Evolutionary conservation across 2,888 invertebrate genomes (phyloP), one percentile per base, ranked within the genome.

Genomic region (Brenthis hecate): DNA sequence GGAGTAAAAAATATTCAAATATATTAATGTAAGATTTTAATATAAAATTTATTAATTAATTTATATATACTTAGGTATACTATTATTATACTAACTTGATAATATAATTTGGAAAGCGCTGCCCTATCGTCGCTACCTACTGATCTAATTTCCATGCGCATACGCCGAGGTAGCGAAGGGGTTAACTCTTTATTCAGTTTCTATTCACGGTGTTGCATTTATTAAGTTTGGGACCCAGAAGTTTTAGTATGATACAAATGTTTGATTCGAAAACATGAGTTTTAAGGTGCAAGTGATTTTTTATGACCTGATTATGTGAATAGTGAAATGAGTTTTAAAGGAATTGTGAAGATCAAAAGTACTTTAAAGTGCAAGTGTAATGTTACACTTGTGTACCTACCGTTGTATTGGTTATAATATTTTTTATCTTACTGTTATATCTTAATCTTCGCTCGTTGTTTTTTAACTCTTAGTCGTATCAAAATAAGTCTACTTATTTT

Each of bases 71-170:
- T n/a, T n/a, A n/a, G n/a, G n/a, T n/a, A n/a, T n/a, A n/a, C n/a
- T n/a, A n/a, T n/a, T n/a, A 19, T 19, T 19, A 19, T 19, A 19
- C 43, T 58, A 14, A 53, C n/a, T 54, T 51, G 5, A 53, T 43
- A 28, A 16, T 19, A 64, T 74, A 86, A 77, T 85, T 92, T 92
- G 89, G 84, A 81, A 80, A 69, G 70, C 90, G 14, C 75, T 73
- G 66, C 73, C 69, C 62, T 73, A 72, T 76, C 74, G 74, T 76
- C 76, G 85, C 89, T 91, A 89, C 91, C 91, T 89, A 91, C 89
- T 92, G 92, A 92, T 92, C 92, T 92, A 92, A 92, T 92, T 92
- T 92, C 92, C 92, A 92, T 92, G 92, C 92, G 91, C 81, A 73
- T 77, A 82, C 91, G 91, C 86, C 81, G 82, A 85, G 81, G 84